phyloP scores from a whole-genome alignment of 2,797 vertebrate genomes.

The Thalassophryne amazonica region DNA sequence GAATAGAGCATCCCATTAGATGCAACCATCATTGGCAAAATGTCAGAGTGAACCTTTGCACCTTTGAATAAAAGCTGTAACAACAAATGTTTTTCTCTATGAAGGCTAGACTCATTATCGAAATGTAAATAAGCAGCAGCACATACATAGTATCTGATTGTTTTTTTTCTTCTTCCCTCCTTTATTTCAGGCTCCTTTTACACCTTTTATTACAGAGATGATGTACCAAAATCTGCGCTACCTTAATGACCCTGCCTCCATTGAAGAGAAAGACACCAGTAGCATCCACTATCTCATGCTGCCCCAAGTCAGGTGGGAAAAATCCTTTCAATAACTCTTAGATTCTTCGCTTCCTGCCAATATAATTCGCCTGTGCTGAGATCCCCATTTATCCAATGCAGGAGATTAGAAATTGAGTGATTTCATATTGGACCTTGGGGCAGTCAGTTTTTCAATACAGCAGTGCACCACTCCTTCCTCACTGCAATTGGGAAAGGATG shows the following conservation, averaged over 20 bases:
- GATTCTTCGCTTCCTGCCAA: too few species aligned
- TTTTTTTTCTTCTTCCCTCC: conserved; percentile 9
- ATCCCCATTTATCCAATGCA: too few species aligned
- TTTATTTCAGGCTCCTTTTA: conserved; percentile 89
- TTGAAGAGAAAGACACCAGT: conserved; percentile 87
- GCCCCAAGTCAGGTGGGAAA: conserved; percentile 87
- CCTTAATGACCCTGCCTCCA: conserved; percentile 85
- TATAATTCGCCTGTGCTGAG: too few species aligned
- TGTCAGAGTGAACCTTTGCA: conserved; percentile 39
- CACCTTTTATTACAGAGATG: conserved; percentile 97
- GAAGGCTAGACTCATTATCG: conserved; percentile 30
- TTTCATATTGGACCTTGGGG: too few species aligned
- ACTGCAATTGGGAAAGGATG: too few species aligned
- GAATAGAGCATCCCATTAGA: conserved; percentile 24
- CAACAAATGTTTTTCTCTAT: conserved; percentile 12
- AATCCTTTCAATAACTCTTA: conserved; percentile 1
- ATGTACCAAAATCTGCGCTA: conserved; percentile 96
- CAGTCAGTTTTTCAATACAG: too few species aligned
- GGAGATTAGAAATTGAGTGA: too few species aligned
- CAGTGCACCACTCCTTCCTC: too few species aligned
- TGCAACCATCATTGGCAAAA: conserved; percentile 18
- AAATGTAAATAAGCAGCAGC: conserved; percentile 42
- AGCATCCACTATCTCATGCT: conserved; percentile 99
- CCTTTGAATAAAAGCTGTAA: background rate
- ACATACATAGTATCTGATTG: conserved; percentile 14